A percentile compares a stretch with the other conserved stretches of the same genome.
Evolutionary conservation across 2,113 vertebrate genomes (phyloP).

Genomic region (Gallinago jamesoni): DNA sequence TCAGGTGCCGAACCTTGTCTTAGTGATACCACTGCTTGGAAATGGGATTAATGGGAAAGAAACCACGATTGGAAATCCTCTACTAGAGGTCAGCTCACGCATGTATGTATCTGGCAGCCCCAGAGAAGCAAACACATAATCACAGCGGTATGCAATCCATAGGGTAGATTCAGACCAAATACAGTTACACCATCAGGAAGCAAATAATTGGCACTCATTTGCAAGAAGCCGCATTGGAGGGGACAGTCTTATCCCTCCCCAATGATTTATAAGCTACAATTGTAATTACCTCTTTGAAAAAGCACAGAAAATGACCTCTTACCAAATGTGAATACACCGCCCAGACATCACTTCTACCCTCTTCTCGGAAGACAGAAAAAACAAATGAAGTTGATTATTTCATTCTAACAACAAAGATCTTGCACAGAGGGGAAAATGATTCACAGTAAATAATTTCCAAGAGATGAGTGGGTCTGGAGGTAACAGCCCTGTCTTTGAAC

Average conservation of each 20-base stretch:
- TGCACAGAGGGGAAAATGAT: constrained; percentile 44
- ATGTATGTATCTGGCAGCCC: constrained; percentile 51
- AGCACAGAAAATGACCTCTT: constrained; percentile 52
- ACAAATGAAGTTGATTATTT: constrained; percentile 33
- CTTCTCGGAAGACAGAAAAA: constrained; percentile 10
- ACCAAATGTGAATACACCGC: background rate
- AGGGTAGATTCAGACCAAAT: constrained; percentile 57
- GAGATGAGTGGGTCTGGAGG: background rate
- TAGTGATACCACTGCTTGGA: background rate
- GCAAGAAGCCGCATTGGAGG: constrained; percentile 57
- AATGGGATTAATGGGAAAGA: constrained; percentile 4
- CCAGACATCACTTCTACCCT: constrained; percentile 24
- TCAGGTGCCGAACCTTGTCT: constrained; percentile 17
- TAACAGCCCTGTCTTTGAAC: constrained; percentile 10
- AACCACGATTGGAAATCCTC: constrained; percentile 29
- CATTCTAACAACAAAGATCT: constrained; percentile 53
- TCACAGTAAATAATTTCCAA: constrained; percentile 29
- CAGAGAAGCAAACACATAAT: constrained; percentile 68
- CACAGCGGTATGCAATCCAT: constrained; percentile 54
- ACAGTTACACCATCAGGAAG: constrained; percentile 57
- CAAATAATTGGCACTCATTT: constrained; percentile 48
- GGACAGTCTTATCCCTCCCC: constrained; percentile 44
- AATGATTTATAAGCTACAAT: constrained; percentile 70
- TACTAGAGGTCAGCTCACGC: constrained; percentile 65
- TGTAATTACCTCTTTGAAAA: constrained; percentile 72